These are phyloP conservation scores for Periparus ater DNA, from an alignment of 2,797 vertebrate genomes.

Conservation along the genomic window DNA sequence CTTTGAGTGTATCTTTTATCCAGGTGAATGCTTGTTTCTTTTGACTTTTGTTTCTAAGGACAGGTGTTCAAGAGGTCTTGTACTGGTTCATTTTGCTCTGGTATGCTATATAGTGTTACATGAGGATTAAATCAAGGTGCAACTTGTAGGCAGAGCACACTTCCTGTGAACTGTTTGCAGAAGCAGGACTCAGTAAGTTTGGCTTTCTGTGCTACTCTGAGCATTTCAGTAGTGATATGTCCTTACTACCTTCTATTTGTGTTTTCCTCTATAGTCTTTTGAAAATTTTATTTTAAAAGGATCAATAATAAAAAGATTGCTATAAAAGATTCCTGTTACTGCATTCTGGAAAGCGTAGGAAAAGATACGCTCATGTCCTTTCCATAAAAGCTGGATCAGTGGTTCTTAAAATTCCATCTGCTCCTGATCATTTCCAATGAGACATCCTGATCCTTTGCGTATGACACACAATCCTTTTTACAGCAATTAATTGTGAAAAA, in stretches of 20 bases:
- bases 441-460: neutral
- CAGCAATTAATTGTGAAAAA: neutral
- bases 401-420: neutral
- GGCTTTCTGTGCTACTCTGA: neutral
- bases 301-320: neutral
- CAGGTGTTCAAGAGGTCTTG: neutral
- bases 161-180: neutral
- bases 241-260: neutral
- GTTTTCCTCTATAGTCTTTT: neutral
- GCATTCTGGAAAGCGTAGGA: neutral
- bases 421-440: neutral
- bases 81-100: neutral
- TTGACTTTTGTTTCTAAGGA: neutral
- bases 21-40: neutral
- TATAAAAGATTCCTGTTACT: neutral
- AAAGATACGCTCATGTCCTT: neutral
- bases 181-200: neutral
- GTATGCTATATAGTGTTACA: accelerated
- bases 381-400: neutral
- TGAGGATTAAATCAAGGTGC: neutral
- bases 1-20: neutral
- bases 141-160: neutral
- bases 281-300: neutral
- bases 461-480: neutral
- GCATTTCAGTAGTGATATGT: neutral